A percentile compares a stretch with the other conserved stretches of the same genome.
phyloP scores from a whole-genome alignment of 2,888 invertebrate species.

The Lasioglossum villosulum region DNA sequence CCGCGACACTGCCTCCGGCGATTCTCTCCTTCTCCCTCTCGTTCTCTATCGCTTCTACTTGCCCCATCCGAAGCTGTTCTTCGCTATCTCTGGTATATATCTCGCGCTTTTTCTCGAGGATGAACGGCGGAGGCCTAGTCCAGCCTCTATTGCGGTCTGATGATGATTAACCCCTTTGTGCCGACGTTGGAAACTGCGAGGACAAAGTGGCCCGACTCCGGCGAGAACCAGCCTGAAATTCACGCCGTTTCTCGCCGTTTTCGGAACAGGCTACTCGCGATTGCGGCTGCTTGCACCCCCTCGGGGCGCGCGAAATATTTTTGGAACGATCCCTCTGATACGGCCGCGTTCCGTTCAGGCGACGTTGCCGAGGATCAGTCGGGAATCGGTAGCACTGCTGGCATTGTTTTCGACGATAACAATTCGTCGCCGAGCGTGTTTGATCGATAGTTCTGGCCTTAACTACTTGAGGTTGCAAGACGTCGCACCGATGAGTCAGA shows the following conservation, averaged over 20 bases:
- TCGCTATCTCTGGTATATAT: background rate
- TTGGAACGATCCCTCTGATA: constrained; percentile 27
- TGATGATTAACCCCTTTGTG: constrained; percentile 70
- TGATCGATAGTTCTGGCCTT: background rate
- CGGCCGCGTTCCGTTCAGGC: constrained; percentile 13
- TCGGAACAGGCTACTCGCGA: background rate
- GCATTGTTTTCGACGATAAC: constrained; percentile 1
- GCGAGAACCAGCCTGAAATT: constrained; percentile 10
- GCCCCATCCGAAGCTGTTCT: background rate
- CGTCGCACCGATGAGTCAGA: background rate
- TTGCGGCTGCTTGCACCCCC: constrained; percentile 2
- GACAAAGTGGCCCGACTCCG: constrained; percentile 39
- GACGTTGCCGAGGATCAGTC: background rate
- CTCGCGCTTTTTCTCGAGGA: constrained; percentile 54
- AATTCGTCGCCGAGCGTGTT: background rate
- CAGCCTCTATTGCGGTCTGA: constrained; percentile 58
- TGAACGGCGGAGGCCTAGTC: constrained; percentile 52
- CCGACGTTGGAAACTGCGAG: constrained; percentile 35
- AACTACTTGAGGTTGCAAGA: background rate
- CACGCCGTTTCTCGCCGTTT: constrained; percentile 7
- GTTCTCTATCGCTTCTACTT: background rate
- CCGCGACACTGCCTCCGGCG: constrained; percentile 38
- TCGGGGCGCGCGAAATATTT: constrained; percentile 29
- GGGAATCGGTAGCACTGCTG: background rate
- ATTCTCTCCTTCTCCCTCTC: background rate